phyloP scores from a whole-genome alignment of 2,113 vertebrate species.

The Corvus cornix region DNA sequence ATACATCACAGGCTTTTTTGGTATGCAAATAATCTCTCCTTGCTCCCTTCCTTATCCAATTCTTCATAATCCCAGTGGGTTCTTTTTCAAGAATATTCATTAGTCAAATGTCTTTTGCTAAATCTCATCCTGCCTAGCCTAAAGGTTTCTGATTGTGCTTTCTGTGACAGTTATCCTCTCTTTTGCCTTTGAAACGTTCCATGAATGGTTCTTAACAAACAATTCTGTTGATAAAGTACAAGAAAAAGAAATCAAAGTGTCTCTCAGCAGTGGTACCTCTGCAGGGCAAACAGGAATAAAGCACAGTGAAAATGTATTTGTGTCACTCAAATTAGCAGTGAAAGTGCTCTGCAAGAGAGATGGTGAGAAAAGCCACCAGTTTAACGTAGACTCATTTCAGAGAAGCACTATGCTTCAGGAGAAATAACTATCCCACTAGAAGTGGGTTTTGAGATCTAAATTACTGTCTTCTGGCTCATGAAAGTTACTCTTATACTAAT shows the following conservation, averaged over 20 bases:
- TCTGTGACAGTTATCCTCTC: not conserved
- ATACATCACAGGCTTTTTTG: not conserved
- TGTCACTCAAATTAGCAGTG: conserved; percentile 41
- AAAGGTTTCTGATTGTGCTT: not conserved
- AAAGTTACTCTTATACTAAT: not conserved
- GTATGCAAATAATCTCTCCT: not conserved
- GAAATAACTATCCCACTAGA: not conserved
- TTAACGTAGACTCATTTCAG: not conserved
- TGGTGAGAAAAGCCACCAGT: not conserved
- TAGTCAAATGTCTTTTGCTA: not conserved
- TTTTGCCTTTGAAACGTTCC: not conserved
- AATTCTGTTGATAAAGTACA: conserved; percentile 30
- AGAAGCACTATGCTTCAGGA: not conserved
- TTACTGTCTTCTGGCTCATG: not conserved
- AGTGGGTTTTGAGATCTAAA: not conserved
- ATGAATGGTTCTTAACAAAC: conserved; percentile 17
- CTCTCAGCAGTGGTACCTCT: conserved; percentile 21
- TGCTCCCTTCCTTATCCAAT: not conserved
- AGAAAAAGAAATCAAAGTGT: not conserved
- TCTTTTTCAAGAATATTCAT: conserved; percentile 14
- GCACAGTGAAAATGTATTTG: not conserved
- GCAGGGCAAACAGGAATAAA: conserved; percentile 43
- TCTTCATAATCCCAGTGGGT: not conserved
- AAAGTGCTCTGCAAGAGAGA: not conserved
- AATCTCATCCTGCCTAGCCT: not conserved